phyloP scores from a whole-genome alignment of 2,113 vertebrate species.

The Petroica traversi region DNA sequence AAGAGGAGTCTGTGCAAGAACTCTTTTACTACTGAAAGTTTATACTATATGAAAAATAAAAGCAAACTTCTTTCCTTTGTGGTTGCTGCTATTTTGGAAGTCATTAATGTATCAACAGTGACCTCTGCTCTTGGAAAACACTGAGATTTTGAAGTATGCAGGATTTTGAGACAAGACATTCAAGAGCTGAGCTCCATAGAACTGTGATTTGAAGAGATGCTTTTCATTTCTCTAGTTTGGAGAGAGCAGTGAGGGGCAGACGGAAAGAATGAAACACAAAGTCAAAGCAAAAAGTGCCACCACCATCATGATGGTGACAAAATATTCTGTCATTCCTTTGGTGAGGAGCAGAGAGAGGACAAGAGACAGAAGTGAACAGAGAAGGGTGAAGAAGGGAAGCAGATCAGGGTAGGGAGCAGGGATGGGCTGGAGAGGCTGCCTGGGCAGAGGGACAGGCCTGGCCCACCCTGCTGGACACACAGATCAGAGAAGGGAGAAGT shows the following conservation, averaged over 20 bases:
- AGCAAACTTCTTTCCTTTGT: background rate
- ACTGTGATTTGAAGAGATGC: background rate
- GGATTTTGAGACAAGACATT: background rate
- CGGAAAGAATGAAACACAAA: background rate
- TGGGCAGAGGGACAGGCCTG: background rate
- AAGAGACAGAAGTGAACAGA: background rate
- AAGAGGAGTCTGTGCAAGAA: background rate
- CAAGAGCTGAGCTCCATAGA: background rate
- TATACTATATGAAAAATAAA: background rate
- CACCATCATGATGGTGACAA: background rate
- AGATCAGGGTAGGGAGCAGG: background rate
- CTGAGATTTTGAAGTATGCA: background rate
- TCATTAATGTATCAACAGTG: background rate
- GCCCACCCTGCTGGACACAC: background rate
- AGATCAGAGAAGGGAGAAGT: background rate
- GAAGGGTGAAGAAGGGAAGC: background rate
- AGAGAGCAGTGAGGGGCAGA: background rate
- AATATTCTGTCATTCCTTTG: background rate
- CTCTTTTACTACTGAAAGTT: background rate
- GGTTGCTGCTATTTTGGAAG: background rate
- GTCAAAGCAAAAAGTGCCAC: background rate
- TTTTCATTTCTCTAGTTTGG: background rate
- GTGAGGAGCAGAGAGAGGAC: background rate
- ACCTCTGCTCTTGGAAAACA: background rate
- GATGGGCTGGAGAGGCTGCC: background rate